Evolutionary conservation across 2,797 vertebrate species (phyloP).

Genomic region (Gorsachius magnificus): DNA sequence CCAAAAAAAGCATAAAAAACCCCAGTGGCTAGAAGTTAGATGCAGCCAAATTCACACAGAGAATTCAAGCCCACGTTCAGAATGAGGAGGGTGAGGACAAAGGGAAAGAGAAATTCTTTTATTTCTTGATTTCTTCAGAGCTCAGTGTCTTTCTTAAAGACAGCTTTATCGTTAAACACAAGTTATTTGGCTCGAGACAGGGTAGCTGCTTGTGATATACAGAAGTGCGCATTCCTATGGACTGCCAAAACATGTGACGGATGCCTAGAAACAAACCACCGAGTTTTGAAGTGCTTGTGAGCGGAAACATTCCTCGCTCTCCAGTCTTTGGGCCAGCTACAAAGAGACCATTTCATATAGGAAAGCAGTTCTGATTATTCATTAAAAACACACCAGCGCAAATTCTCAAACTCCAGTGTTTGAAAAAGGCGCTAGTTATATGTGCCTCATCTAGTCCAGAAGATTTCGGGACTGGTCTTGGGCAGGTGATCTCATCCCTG

Average conservation of each 20-base stretch:
- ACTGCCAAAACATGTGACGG: slow-evolving; percentile 47
- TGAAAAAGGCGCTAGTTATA: not conserved
- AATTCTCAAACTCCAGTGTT: not conserved
- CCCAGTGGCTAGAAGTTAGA: not conserved
- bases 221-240: slow-evolving; percentile 34
- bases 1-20: not conserved
- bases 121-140: not conserved
- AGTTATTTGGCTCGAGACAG: slow-evolving; percentile 18
- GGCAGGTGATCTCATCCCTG: not conserved
- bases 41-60: not conserved
- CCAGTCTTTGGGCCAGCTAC: not conserved
- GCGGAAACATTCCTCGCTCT: slow-evolving; percentile 5
- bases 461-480: not conserved
- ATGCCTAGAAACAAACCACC: slow-evolving; percentile 38
- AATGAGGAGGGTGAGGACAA: not conserved
- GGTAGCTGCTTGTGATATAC: slow-evolving; percentile 37
- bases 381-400: not conserved
- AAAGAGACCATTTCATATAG: not conserved
- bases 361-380: slow-evolving; percentile 17
- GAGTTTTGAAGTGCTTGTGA: slow-evolving; percentile 27
- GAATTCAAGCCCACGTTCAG: not conserved
- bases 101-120: not conserved
- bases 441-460: not conserved
- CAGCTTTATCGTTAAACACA: not conserved
- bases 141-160: not conserved